Percentiles rank a stretch among this genome's conserved stretches.
Conservation (phyloP, 2,113 vertebrate species). For the Triplophysa siluroides region DNA sequence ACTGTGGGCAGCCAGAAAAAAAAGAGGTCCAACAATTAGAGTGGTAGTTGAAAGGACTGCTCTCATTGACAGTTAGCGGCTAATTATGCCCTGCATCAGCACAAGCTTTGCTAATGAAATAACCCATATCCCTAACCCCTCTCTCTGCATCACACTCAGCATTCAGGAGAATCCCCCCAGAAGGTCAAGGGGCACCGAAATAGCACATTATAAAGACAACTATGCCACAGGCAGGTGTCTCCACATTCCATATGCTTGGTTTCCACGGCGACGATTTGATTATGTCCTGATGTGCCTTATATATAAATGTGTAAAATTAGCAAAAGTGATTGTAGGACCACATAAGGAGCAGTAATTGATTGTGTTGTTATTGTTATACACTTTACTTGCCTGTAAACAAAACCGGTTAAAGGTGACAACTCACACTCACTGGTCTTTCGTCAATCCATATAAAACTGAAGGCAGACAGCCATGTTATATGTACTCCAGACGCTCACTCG, state of each 20-base stretch:
- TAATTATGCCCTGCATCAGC: constrained; percentile 57
- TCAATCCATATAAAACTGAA: constrained; percentile 5
- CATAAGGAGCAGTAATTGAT: constrained; percentile 23
- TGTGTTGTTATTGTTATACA: neutral
- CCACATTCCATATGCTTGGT: constrained; percentile 7
- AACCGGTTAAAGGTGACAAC: neutral
- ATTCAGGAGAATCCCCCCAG: neutral
- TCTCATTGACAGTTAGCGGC: constrained; percentile 55
- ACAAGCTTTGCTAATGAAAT: constrained; percentile 62
- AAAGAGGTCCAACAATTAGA: constrained; percentile 51
- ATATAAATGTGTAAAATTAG: neutral
- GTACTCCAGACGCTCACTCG: neutral
- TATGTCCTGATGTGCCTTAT: neutral
- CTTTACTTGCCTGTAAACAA: neutral
- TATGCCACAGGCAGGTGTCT: neutral
- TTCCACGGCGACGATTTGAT: constrained; percentile 14
- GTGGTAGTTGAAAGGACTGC: constrained; percentile 44
- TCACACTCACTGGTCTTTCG: neutral
- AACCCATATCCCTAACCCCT: constrained; percentile 46
- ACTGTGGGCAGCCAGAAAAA: constrained; percentile 36
- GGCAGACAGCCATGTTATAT: constrained; percentile 7
- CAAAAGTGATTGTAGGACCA: neutral
- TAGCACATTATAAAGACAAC: constrained; percentile 16
- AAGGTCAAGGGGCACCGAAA: constrained; percentile 22
- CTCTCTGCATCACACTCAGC: constrained; percentile 7